A percentile compares a stretch with the other conserved stretches of the same genome.
Conservation (phyloP, 64 coral and sea anemone species). For the Orbicella faveolata region DNA sequence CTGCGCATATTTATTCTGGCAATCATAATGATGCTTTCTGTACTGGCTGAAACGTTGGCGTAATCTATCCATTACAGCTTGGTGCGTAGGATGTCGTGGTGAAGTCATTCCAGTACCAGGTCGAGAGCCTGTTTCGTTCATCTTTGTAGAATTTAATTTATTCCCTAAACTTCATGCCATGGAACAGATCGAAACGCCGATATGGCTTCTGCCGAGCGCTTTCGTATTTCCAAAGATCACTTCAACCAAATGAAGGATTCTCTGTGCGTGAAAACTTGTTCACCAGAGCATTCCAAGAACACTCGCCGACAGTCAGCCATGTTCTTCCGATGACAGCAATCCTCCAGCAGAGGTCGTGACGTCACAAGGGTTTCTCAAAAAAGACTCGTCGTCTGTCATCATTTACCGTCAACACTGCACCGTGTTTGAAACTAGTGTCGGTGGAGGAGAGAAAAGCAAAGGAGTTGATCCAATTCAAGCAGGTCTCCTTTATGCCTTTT, state of each 20-base stretch:
- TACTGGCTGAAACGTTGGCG: constrained; percentile 75
- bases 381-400: neutral
- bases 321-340: constrained; percentile 1
- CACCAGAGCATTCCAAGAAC: constrained; percentile 7
- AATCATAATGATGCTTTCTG: constrained; percentile 63
- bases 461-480: too few species aligned
- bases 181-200: neutral
- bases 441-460: too few species aligned
- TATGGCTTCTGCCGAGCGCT: neutral
- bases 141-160: neutral
- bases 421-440: too few species aligned
- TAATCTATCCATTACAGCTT: constrained; percentile 75
- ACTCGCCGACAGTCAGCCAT: constrained; percentile 33
- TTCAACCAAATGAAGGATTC: neutral
- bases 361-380: constrained; percentile 19
- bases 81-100: constrained; percentile 65
- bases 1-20: constrained; percentile 74
- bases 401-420: neutral
- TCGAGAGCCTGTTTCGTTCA: constrained; percentile 37
- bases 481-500: too few species aligned
- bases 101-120: constrained; percentile 58
- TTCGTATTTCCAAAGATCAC: neutral
- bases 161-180: neutral
- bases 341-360: constrained; percentile 13
- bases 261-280: neutral